A percentile compares a stretch with the other conserved stretches of the same genome.
Evolutionary conservation across 2,113 vertebrate genomes (phyloP).

Genomic region (Ciconia stormi): DNA sequence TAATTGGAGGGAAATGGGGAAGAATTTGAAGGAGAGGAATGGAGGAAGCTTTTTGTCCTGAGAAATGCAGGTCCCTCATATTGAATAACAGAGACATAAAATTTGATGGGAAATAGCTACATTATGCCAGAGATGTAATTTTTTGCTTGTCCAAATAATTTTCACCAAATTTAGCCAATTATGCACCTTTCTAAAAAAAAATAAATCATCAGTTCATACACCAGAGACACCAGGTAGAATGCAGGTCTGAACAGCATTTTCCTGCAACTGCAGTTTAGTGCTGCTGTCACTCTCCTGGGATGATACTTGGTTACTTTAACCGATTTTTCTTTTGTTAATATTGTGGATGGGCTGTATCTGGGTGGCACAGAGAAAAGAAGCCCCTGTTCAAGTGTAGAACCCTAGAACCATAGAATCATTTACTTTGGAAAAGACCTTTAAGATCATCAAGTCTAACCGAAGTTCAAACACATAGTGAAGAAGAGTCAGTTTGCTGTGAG

Average conservation of each 20-base stretch:
- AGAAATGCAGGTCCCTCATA: background rate
- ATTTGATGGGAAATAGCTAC: background rate
- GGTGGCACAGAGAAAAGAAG: background rate
- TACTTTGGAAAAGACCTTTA: too few relatives aligned
- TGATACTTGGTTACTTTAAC: background rate
- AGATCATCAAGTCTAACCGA: too few relatives aligned
- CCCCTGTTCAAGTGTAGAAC: background rate
- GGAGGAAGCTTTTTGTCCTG: background rate
- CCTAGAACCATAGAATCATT: too few relatives aligned
- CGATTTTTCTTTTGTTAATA: background rate
- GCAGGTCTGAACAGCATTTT: background rate
- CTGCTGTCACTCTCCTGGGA: background rate
- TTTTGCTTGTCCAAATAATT: background rate
- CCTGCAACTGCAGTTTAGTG: background rate
- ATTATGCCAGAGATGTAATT: background rate
- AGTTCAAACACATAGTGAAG: background rate
- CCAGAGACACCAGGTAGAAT: background rate
- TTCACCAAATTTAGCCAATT: background rate
- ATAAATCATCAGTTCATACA: fast-evolving
- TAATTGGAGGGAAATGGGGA: background rate
- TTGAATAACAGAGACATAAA: background rate
- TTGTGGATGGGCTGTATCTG: background rate
- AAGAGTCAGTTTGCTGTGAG: background rate
- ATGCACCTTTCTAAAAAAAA: background rate
- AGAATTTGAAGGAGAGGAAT: background rate